A percentile compares a stretch with the other conserved stretches of the same genome.
phyloP scores from a whole-genome alignment of 2,113 vertebrate species.

The Sebastes schlegelii region DNA sequence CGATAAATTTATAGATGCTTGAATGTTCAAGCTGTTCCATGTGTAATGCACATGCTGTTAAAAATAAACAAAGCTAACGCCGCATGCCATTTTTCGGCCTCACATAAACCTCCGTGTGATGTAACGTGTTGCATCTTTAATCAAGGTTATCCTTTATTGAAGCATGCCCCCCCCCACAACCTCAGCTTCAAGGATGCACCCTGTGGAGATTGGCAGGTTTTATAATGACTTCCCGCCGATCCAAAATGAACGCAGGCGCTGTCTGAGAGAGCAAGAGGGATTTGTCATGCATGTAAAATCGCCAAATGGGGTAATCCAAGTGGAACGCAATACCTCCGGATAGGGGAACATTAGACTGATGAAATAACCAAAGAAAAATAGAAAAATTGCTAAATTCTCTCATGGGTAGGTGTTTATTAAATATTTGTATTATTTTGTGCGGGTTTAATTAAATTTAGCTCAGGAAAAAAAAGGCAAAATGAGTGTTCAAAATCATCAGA shows the following conservation, averaged over 20 bases:
- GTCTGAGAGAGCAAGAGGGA: conserved; percentile 18
- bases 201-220: conserved; percentile 51
- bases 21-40: conserved; percentile 11
- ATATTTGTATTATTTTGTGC: conserved; percentile 19
- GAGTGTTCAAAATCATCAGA: neutral
- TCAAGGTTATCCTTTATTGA: conserved; percentile 25
- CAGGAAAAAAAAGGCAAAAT: neutral
- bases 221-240: conserved; percentile 52
- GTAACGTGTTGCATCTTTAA: conserved; percentile 27
- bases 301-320: conserved; percentile 42
- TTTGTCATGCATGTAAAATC: conserved; percentile 55
- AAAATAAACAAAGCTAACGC: conserved; percentile 14
- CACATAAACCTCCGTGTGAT: conserved; percentile 10
- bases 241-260: conserved; percentile 37
- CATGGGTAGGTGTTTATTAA: conserved; percentile 5
- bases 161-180: neutral
- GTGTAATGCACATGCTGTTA: conserved; percentile 10
- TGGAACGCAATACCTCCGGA: conserved; percentile 37
- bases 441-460: conserved; percentile 18
- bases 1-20: neutral
- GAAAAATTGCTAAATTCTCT: conserved; percentile 7
- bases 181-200: conserved; percentile 24
- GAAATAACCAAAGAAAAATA: conserved; percentile 28
- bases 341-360: conserved; percentile 30
- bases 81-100: neutral